These are phyloP conservation scores for Gulo gulo DNA, from an alignment of 2,113 vertebrate species.

Conservation along the genomic window DNA sequence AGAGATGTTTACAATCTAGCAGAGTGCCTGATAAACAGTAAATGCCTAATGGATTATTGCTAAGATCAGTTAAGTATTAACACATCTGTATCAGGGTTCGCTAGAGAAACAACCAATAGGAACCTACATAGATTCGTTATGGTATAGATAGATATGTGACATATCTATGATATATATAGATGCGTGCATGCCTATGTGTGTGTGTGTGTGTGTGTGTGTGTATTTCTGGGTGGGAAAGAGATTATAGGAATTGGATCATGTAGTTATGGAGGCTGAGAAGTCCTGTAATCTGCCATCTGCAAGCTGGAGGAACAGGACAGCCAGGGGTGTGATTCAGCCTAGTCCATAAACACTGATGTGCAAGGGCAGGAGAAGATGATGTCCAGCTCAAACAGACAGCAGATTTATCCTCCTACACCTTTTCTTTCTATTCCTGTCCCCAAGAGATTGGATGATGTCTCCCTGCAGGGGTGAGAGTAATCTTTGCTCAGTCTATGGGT, in stretches of 20 bases:
- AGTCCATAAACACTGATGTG: not conserved
- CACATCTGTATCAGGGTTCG: not conserved
- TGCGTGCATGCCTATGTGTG: not conserved
- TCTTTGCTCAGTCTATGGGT: not conserved
- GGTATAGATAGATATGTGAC: not conserved
- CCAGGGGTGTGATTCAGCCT: not conserved
- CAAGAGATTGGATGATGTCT: not conserved
- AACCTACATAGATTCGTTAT: not conserved
- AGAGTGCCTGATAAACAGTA: not conserved
- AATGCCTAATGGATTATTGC: not conserved
- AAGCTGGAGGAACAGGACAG: not conserved
- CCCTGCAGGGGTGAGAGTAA: not conserved
- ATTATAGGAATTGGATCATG: not conserved
- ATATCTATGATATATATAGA: not conserved
- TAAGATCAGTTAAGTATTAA: not conserved
- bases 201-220: too few relatives aligned
- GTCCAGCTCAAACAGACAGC: not conserved
- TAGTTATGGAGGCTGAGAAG: not conserved
- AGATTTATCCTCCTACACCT: not conserved
- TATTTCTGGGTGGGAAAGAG: not conserved
- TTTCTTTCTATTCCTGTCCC: not conserved
- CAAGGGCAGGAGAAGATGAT: not conserved
- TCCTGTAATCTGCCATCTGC: not conserved
- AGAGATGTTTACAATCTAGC: not conserved
- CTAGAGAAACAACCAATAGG: not conserved